Evolutionary conservation across 2,113 vertebrate species (phyloP), one percentile per base, ranked within the genome.

Genomic region (Microcebus murinus): DNA sequence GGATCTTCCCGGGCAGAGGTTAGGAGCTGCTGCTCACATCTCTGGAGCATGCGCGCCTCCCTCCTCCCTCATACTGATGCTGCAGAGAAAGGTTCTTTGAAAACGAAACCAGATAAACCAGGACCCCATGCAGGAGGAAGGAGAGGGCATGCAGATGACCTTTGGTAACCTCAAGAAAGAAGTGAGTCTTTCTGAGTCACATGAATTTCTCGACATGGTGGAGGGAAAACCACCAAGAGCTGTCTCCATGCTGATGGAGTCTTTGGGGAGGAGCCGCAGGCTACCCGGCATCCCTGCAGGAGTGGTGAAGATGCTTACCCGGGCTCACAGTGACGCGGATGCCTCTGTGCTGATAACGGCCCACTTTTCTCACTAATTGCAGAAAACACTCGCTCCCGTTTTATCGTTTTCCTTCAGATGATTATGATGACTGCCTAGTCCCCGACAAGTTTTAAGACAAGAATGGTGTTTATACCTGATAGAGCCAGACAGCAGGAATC

Each of bases 261-360:
- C 73, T 11, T 1, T 0, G 9, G 31, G 27, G 71, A 70, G 59
- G 82, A 55, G 48, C 90, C n/a, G 45, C 0, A 0, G 25, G 67
- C 20, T 9, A 4, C 59, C 18, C 1, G 42, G 25, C 61, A 42
- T 68, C 48, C 74, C 18, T 9, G 9, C 3, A 2, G 42, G 2
- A 0, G 4, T 15, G 39, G 17, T 17, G 4, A 57, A 76, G 74
- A 8, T 18, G 20, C 63, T 31, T 13, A 2, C 21, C 17, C 45
- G 4, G 7, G 80, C 48, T 94, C 83, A 21, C 36, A 61, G 74
- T 0, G 0, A 7, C 18, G 29, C 0, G 0, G 61, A 18, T 0
- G 31, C 45, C 55, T 90, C 29, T 17, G 9, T 13, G 48, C 39
- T 71, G 21, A 50, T 10, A 34, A 42, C 27, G 45, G 36, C n/a